phyloP scores from a whole-genome alignment of 53 echinoderm and acorn worm genomes.

The Zoroaster sp. region DNA sequence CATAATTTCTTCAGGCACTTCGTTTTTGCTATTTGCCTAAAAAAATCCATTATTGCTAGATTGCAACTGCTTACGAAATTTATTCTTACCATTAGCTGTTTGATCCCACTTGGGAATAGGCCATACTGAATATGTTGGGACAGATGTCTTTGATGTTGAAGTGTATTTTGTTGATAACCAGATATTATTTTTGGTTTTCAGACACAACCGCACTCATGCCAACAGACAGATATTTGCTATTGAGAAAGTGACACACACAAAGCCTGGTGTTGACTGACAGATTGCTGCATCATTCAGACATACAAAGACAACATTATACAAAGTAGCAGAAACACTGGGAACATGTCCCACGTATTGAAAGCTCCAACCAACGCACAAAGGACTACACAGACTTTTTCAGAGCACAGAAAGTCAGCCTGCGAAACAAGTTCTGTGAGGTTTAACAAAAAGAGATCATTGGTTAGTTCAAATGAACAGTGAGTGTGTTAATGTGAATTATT shows the following conservation, averaged over 20 bases:
- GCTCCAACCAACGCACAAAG: conserved; percentile 6
- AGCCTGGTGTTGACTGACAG: conserved; percentile 43
- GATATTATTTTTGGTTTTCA: neutral
- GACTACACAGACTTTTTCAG: conserved; percentile 4
- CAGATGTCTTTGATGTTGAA: neutral
- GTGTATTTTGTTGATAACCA: neutral
- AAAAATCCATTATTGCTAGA: too few species aligned
- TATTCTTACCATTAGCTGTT: too few species aligned
- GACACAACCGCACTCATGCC: neutral
- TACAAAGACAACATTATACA: neutral
- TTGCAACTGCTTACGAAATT: too few species aligned
- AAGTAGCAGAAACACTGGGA: neutral
- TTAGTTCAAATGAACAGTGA: neutral
- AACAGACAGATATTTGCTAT: neutral
- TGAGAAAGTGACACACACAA: conserved; percentile 36
- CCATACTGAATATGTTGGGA: neutral
- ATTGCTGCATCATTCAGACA: neutral
- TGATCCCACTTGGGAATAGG: neutral
- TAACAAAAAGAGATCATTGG: neutral
- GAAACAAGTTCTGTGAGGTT: conserved; percentile 3
- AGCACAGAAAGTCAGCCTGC: neutral
- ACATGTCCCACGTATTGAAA: neutral
- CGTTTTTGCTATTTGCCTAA: too few species aligned
- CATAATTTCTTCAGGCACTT: too few species aligned
- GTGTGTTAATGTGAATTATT: neutral